phyloP scores from a whole-genome alignment of 1,140 invertebrate species.

The Ips nitidus region DNA sequence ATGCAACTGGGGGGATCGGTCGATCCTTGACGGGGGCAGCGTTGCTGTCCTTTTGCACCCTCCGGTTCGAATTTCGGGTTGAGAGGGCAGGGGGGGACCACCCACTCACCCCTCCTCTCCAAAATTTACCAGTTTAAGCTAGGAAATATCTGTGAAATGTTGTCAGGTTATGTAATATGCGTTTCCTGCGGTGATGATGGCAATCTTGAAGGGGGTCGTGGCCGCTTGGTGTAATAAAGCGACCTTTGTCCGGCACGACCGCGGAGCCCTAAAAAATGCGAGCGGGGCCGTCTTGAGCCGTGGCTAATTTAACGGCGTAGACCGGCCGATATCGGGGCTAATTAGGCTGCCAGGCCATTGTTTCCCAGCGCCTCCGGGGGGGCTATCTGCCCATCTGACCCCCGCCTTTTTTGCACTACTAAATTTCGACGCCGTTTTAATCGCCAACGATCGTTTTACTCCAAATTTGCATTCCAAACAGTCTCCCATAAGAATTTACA shows the following conservation, averaged over 20 bases:
- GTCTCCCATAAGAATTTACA: neutral
- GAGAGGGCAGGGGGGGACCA: neutral
- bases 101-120: constrained; percentile 1
- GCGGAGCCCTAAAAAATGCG: constrained; percentile 19
- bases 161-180: too few relatives aligned
- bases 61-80: constrained; percentile 28
- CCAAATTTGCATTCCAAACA: too few relatives aligned
- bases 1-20: constrained; percentile 28
- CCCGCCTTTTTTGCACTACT: constrained; percentile 16
- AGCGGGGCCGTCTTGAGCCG: constrained; percentile 13
- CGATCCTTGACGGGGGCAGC: constrained; percentile 31
- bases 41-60: constrained; percentile 33
- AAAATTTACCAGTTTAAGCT: neutral
- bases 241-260: constrained; percentile 30
- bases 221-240: constrained; percentile 14
- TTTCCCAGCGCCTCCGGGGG: constrained; percentile 30
- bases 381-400: constrained; percentile 20
- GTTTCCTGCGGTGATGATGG: too few relatives aligned
- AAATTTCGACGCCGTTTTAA: constrained; percentile 5
- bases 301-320: constrained; percentile 30
- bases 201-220: too few relatives aligned
- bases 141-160: too few relatives aligned
- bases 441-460: too few relatives aligned
- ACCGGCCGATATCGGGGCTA: constrained; percentile 28
- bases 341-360: constrained; percentile 31